Percentiles rank a stretch among this genome's conserved stretches.
Evolutionary conservation across 2,797 vertebrate species (phyloP).

Genomic region (Falco berigora): DNA sequence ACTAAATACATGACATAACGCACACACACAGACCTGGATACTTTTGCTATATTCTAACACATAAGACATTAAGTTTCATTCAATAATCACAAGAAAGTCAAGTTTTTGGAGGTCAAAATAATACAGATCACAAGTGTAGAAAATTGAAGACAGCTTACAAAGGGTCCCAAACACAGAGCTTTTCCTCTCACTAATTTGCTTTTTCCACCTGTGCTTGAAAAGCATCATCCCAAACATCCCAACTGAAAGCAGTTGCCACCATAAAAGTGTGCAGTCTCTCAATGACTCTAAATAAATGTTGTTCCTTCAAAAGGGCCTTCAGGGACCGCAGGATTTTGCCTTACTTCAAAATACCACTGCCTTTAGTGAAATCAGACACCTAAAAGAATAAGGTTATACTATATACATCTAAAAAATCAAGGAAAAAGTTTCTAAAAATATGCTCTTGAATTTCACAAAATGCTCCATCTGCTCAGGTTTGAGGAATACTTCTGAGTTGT

Average conservation of each 20-base stretch:
- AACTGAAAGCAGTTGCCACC: neutral
- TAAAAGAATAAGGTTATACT: neutral
- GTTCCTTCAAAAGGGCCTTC: neutral
- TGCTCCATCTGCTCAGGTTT: neutral
- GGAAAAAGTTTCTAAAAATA: constrained; percentile 1
- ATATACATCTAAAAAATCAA: neutral
- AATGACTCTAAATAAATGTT: neutral
- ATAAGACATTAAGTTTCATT: neutral
- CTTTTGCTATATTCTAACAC: neutral
- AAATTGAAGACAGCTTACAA: neutral
- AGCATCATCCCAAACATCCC: neutral
- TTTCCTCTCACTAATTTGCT: neutral
- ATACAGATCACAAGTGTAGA: neutral
- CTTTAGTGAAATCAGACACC: neutral
- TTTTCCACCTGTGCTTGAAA: neutral
- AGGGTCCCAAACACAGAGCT: neutral
- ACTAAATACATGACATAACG: neutral
- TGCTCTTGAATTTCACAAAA: neutral
- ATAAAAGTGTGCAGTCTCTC: neutral
- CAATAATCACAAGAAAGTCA: neutral
- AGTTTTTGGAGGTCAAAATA: neutral
- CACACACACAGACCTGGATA: neutral
- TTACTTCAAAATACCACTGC: neutral
- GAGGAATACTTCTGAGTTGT: neutral
- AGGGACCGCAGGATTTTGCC: neutral